Evolutionary conservation across 2,888 invertebrate genomes (phyloP).

Genomic region (Parelbella ahira): DNA sequence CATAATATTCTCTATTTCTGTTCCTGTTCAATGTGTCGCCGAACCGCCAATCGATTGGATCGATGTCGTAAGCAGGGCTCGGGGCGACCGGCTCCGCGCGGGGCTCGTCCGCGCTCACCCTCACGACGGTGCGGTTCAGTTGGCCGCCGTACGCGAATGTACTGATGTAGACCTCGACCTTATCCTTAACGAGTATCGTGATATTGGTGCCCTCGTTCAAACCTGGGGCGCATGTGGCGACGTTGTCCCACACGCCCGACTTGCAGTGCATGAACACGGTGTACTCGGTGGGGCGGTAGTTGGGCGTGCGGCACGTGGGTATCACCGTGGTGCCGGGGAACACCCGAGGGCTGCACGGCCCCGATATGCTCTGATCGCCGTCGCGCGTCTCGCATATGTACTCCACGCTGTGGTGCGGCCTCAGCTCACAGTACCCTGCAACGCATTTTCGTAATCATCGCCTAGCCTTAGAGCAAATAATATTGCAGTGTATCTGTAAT

Average conservation of each 20-base stretch:
- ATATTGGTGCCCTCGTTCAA: conserved; percentile 33
- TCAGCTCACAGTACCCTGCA: conserved; percentile 47
- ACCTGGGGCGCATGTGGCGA: conserved; percentile 51
- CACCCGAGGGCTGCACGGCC: conserved; percentile 41
- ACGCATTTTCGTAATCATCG: too few relatives aligned
- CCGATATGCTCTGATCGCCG: conserved; percentile 31
- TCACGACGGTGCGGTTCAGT: too few relatives aligned
- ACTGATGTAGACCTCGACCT: conserved; percentile 23
- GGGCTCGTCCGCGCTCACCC: too few relatives aligned
- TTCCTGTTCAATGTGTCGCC: too few relatives aligned
- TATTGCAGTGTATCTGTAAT: too few relatives aligned
- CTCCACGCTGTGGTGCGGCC: conserved; percentile 40
- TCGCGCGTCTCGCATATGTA: conserved; percentile 41
- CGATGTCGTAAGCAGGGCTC: not conserved
- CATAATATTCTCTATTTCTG: too few relatives aligned
- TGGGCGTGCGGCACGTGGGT: conserved; percentile 44
- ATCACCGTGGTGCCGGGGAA: conserved; percentile 42
- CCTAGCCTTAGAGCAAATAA: too few relatives aligned
- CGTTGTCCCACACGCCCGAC: conserved; percentile 44
- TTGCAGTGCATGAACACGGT: conserved; percentile 50
- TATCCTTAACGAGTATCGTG: conserved; percentile 24
- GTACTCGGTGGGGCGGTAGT: conserved; percentile 32
- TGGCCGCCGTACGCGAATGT: conserved; percentile 5
- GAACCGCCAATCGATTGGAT: conserved; percentile 14
- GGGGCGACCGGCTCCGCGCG: too few relatives aligned